These are phyloP conservation scores for Drosophila pruinosa DNA, from an alignment of 1,140 invertebrate species.

Conservation along the genomic window DNA sequence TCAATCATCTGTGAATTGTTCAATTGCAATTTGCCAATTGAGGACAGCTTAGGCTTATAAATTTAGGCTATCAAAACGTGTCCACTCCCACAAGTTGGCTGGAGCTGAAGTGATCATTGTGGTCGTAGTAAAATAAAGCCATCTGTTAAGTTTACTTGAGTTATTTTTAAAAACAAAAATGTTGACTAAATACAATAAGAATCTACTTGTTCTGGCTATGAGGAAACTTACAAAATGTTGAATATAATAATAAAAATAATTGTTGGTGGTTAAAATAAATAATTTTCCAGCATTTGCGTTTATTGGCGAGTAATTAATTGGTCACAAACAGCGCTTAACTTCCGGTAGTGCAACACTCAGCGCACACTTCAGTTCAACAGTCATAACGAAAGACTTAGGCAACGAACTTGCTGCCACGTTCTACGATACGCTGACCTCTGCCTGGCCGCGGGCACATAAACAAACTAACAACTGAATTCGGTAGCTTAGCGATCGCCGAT, in stretches of 20 bases:
- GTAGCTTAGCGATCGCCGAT: not conserved
- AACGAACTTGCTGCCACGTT: constrained; percentile 55
- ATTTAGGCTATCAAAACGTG: not conserved
- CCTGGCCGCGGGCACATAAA: not conserved
- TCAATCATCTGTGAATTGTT: constrained; percentile 30
- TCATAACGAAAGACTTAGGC: constrained; percentile 70
- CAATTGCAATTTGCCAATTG: not conserved
- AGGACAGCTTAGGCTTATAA: constrained; percentile 4
- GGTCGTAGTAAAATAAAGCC: not conserved
- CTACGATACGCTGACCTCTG: constrained; percentile 48
- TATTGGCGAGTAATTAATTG: not conserved
- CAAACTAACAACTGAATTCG: not conserved
- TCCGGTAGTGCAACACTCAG: constrained; percentile 50
- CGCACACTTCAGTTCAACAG: constrained; percentile 13
- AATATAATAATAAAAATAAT: too few species aligned
- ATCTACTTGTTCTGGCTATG: too few species aligned
- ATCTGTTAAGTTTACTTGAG: not conserved
- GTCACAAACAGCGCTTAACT: constrained; percentile 20
- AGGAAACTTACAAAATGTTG: too few species aligned
- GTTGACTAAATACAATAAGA: too few species aligned
- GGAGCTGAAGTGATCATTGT: not conserved
- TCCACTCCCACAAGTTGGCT: not conserved
- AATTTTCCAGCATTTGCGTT: too few species aligned
- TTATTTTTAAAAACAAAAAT: not conserved
- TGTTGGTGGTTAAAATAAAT: too few species aligned